Conservation (phyloP, 2,113 vertebrate genomes). For the Hydrochoerus hydrochaeris region DNA sequence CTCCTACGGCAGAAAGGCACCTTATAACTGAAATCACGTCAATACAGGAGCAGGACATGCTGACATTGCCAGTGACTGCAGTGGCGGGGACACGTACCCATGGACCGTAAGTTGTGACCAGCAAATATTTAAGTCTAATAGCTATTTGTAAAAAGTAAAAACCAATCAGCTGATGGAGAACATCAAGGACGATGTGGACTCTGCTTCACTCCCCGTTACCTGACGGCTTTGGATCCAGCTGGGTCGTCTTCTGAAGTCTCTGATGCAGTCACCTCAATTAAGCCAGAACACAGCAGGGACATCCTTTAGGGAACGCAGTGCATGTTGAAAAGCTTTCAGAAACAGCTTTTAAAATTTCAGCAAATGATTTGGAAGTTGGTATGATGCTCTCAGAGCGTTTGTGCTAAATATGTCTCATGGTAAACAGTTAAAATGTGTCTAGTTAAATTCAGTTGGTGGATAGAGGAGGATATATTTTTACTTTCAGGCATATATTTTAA, state of each 20-base stretch:
- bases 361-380: neutral
- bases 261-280: rapidly evolving
- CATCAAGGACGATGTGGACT: rapidly evolving
- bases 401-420: neutral
- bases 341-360: neutral
- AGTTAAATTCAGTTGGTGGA: neutral
- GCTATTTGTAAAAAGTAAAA: neutral
- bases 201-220: neutral
- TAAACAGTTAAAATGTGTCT: neutral
- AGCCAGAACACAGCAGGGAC: neutral
- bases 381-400: neutral
- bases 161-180: neutral
- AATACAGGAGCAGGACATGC: too few relatives aligned
- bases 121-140: neutral
- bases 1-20: neutral
- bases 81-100: neutral
- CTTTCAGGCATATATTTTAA: neutral
- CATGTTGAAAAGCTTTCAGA: neutral
- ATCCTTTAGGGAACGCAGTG: neutral
- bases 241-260: neutral
- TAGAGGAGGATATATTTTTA: neutral
- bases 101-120: neutral
- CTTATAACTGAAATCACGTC: neutral
- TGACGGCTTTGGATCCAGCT: rapidly evolving
- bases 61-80: neutral